Percentiles rank a stretch among this genome's conserved stretches.
phyloP scores from a whole-genome alignment of 2,113 vertebrate species.

The Cygnus buccinator region DNA sequence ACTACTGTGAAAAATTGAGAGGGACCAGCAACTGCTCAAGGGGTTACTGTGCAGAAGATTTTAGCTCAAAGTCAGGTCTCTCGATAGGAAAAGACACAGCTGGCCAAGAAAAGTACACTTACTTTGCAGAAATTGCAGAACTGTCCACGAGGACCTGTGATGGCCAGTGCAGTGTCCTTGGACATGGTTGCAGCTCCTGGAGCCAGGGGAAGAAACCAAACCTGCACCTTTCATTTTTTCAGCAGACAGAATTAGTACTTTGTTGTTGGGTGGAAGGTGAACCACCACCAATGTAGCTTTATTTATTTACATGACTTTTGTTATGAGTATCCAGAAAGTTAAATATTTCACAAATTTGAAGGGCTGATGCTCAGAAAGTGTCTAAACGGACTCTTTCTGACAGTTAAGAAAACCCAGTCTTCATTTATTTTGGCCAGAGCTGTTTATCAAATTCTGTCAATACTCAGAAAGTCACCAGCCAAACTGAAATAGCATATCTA shows the following conservation, averaged over 20 bases:
- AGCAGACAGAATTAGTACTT: not conserved
- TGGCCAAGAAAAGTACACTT: not conserved
- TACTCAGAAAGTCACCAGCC: not conserved
- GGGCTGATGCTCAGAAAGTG: not conserved
- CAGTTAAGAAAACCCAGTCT: not conserved
- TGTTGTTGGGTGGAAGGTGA: not conserved
- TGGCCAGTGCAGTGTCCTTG: not conserved
- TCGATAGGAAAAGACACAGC: not conserved
- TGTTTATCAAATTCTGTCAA: not conserved
- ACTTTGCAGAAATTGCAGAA: not conserved
- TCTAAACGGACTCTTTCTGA: constrained; percentile 4
- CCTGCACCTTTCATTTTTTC: not conserved
- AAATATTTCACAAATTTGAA: constrained; percentile 5
- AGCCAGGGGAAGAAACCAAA: not conserved
- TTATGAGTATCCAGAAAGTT: not conserved
- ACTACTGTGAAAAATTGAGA: not conserved
- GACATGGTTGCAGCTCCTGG: fast-evolving
- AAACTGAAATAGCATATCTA: not conserved
- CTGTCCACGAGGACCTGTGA: no score
- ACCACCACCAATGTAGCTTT: not conserved
- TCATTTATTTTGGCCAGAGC: not conserved
- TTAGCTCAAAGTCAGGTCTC: not conserved
- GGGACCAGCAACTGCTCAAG: fast-evolving
- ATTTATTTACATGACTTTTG: not conserved
- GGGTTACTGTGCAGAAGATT: not conserved